Base-by-base conservation (phyloP, 2,797 vertebrate species). In the Eospalax fontanierii region DNA sequence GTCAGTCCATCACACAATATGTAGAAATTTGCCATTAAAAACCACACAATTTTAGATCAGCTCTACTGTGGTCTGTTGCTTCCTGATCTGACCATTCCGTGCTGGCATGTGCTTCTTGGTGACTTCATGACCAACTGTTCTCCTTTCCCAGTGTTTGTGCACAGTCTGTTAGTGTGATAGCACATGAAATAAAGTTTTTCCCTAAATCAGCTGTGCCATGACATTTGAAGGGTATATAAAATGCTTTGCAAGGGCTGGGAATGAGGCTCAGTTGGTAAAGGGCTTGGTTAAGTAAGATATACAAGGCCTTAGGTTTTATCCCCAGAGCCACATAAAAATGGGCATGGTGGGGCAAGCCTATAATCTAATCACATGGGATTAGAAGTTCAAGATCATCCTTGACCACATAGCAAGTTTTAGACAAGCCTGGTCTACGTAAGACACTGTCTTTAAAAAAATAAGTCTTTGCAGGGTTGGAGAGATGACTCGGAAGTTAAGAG, bases 161-260 rank as follows among this genome's bases (percentile, higher is more conserved):
- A 16, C 10, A 70, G 16, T 80, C 30, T 94, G 81, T 91, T n/a
- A 80, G 1, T n/a, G 30, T 24, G 38, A 40, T 61, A 24, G 50
- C 38, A 61, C 19, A 15, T 83, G 12, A 76, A 46, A 70, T 95
- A 88, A 46, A 46, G 6, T 81, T 40, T 92, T 50, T 83, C 87
- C 7, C 14, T 90, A 74, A 90, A 54, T 68, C 61, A 68, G 28
- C 75, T 38, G 24, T 71, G 40, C 43, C 43, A 40, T 35, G 46
- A 18, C 43, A 43, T 24, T 9, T 30, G 63, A 94, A 90, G 38
- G 86, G 57, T 78, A 85, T 83, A n/a, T 40, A 66, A 22, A 78
- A 40, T 70, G 8, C 73, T 91, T 59, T 4, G 5, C 46, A 46
- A 46, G 24, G 28, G 26, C 35, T 81, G 33, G 78, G 54, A 79